These are phyloP conservation scores for Chironex yamaguchii DNA, from an alignment of 30 jellyfish, hydroid and myxozoan species.

Conservation along the genomic window DNA sequence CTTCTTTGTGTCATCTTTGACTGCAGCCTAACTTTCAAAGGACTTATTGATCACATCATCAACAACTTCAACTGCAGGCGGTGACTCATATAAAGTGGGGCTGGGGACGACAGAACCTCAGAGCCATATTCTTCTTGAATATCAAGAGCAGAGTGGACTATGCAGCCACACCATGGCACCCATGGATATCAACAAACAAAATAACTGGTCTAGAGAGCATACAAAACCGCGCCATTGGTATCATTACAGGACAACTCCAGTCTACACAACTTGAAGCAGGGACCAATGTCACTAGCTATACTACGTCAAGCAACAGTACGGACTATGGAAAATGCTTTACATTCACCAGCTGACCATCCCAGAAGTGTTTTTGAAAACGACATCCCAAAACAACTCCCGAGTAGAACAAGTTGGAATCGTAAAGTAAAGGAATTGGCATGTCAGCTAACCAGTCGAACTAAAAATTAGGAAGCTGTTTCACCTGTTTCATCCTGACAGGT, in stretches of 20 bases:
- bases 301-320: neutral
- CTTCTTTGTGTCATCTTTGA: conserved; percentile 19
- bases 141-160: neutral
- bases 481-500: conserved; percentile 6
- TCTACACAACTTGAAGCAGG: conserved; percentile 10
- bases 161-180: neutral
- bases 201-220: neutral
- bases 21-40: neutral
- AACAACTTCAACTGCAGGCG: neutral
- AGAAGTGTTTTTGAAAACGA: neutral
- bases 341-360: conserved; percentile 15
- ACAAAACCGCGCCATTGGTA: conserved; percentile 6
- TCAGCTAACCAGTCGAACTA: neutral
- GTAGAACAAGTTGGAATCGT: conserved; percentile 1
- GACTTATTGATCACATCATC: neutral
- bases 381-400: neutral
- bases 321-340: neutral
- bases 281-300: neutral
- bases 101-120: neutral
- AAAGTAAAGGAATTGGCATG: no score
- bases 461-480: neutral
- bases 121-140: neutral
- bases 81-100: conserved; percentile 20
- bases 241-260: conserved; percentile 8
- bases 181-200: neutral